Base-by-base conservation (phyloP, 2,888 invertebrate genomes). In the Ischnus inquisitorius region DNA sequence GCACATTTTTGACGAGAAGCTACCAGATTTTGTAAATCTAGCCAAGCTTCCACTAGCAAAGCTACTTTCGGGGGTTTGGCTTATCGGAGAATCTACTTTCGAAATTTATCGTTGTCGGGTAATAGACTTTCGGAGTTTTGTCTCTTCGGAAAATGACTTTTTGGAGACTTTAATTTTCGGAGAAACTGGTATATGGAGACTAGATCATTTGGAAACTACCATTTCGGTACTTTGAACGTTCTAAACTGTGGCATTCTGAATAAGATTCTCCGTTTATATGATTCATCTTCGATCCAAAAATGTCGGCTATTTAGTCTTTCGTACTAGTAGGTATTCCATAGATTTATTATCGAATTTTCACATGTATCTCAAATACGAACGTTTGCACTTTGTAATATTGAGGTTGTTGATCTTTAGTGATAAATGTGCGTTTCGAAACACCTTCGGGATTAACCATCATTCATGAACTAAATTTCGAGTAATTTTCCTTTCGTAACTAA, bases 201-300 rank as follows among this genome's bases (percentile, higher is more conserved):
- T 48, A 14, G 16, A 14, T n/a, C n/a, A 14, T 48, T 48, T 48
- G 46, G 2, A 48, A 14, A 48, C 3, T 16, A n/a, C 3, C 14
- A 48, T 48, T 48, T n/a, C 46, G 46, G 46, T 48, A n/a, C 46
- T n/a, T 48, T 48, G 10, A 48, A n/a, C 46, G n/a, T 48, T 48
- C 46, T 14, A n/a, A 48, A 16, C n/a, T n/a, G 14, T 48, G n/a
- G 14, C n/a, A n/a, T n/a, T 48, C 46, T n/a, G 46, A 48, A 14
- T 48, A n/a, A 1, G 14, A n/a, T n/a, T 48, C n/a, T 48, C 14
- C 14, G 46, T 48, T 48, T 12, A 16, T 48, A 14, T 3, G 14
- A 48, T 48, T n/a, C 14, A 48, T 48, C 4, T 48, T 48, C 46
- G 46, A 48, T 10, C 46, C n/a, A 48, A 14, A 48, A 48, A 12